Percentiles rank a stretch among this genome's conserved stretches.
phyloP scores from a whole-genome alignment of 2,113 vertebrate species.

The Zootoca vivipara region DNA sequence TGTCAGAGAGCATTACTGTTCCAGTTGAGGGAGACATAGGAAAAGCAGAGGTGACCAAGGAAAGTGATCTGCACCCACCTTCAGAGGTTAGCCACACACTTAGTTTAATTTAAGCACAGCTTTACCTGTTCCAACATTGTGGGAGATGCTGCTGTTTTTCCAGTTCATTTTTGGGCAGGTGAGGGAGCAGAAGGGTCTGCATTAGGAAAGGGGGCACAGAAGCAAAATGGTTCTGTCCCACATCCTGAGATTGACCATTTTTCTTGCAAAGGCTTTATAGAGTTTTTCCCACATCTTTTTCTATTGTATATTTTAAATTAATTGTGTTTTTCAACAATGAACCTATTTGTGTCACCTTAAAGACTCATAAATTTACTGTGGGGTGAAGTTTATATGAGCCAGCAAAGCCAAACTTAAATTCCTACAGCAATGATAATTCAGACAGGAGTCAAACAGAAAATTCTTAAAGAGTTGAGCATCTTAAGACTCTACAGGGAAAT shows the following conservation, averaged over 20 bases:
- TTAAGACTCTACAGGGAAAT: not conserved
- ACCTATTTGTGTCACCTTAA: not conserved
- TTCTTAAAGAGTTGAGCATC: not conserved
- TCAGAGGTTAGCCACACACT: constrained; percentile 64
- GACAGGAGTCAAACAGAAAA: not conserved
- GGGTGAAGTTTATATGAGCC: not conserved
- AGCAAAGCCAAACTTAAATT: not conserved
- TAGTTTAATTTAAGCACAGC: not conserved
- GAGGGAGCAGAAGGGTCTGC: not conserved
- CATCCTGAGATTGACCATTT: not conserved
- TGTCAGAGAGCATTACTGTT: constrained; percentile 36
- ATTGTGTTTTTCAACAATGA: not conserved
- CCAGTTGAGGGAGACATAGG: constrained; percentile 12
- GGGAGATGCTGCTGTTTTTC: not conserved
- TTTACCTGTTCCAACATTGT: not conserved
- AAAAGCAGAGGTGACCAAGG: constrained; percentile 25
- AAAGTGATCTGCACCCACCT: constrained; percentile 15
- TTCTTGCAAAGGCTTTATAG: not conserved
- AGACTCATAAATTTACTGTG: not conserved
- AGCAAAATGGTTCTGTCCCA: not conserved
- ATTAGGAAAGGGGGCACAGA: not conserved
- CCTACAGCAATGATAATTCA: not conserved
- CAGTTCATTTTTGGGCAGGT: not conserved
- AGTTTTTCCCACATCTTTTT: not conserved
- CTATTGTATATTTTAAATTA: not conserved